Base-by-base conservation (phyloP, 1,140 invertebrate species). In the Ceratitis capitata region DNA sequence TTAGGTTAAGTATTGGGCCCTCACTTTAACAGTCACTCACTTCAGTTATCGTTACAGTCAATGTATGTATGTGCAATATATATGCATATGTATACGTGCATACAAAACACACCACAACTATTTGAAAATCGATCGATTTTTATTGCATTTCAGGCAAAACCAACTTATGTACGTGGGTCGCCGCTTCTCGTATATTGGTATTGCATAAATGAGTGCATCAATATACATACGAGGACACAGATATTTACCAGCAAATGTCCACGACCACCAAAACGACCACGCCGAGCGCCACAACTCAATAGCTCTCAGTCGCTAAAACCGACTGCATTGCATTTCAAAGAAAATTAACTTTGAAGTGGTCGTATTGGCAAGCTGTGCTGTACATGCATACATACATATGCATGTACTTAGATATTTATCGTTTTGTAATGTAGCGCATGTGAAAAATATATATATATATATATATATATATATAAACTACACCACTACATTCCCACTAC, bases 291-390 rank as follows among this genome's bases (percentile, higher is more conserved):
- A 83, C 82, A 83, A 35, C 10, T 83, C 82, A 19, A 83, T 83
- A 4, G 82, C 49, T 16, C 82, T 58, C 26, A 29, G 14, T 49
- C 51, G 42, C 69, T 78, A 45, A 78, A n/a, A 78, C 39, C 35
- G 39, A 78, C 39, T 78, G 69, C 69, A 78, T 45, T 78, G 39
- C 69, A 78, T 78, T 83, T 83, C 29, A 83, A 83, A 64, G 85
- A 84, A 78, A 86, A 86, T 86, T 82, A 86, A 86, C 85, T 86
- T 86, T 86, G 83, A 86, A 78, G 39, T 45, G 69, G 69, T 78
- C 39, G 23, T 45, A 78, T 45, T 45, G 35, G 69, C 39, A n/a
- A n/a, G 69, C 9, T 78, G 42, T 47, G 1, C 9, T 61, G n/a
- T 19, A 56, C 19, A 19, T 56, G 19, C 19, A 56, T 56, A 49